Evolutionary conservation across 1,140 invertebrate genomes (phyloP), one percentile per base, ranked within the genome.

Genomic region (Archegozetes longisetosus): DNA sequence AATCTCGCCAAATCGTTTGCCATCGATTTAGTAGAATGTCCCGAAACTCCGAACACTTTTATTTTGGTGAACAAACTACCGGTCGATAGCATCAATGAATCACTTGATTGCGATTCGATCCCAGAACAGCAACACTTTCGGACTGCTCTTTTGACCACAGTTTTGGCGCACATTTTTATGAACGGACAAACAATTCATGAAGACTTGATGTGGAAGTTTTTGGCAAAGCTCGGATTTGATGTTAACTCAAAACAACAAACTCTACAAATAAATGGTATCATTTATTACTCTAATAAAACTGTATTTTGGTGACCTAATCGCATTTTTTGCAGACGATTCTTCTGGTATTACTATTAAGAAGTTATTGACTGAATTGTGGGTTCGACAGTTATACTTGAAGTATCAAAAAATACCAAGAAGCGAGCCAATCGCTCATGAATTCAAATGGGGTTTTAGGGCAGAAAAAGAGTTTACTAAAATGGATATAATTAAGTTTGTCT

Each of bases 151-250:
- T 26, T 57, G 40, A 25, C 47, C 3, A 25, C 24, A 26, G 29
- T 57, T 24, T 49, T 57, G 22, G 13, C 55, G 1, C 17, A 47
- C 3, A 57, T 57, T n/a, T 57, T 48, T 26, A 57, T 57, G 55
- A 48, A 47, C 20, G 47, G 47, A 4, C 29, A 40, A 17, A 9
- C 32, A 17, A 9, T 6, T 40, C 6, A 23, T 40, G 13, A 32
- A 57, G 40, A 57, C 20, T 3, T 47, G 20, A 9, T 57, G 46
- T 57, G 55, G 55, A 57, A 57, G 26, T 57, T 57, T 25, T 4
- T 57, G 25, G 22, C 1, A 2, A 57, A 48, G 48, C 12, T 57
- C 1, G 24, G 24, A 14, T 28, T 47, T 23, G 29, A 40, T 17
- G 2, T 13, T 4, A 46, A 48, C 6, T 47, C 47, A 24, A 57